A percentile compares a stretch with the other conserved stretches of the same genome.
Conservation (phyloP, 2,113 vertebrate species). For the Crotalus viridis region DNA sequence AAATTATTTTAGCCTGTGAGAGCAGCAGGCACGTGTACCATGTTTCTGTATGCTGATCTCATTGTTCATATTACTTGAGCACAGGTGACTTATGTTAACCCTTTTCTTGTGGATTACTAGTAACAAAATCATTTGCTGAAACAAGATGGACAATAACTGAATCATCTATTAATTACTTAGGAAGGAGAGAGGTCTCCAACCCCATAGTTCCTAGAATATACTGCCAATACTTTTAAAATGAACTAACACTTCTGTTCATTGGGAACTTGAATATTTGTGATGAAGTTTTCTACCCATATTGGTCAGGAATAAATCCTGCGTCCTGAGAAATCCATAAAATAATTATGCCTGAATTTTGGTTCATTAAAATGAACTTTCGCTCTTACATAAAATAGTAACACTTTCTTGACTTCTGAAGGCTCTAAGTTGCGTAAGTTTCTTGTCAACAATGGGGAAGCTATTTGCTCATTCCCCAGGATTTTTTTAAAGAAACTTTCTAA, state of each 20-base stretch:
- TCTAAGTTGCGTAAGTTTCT: background rate
- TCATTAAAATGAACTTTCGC: background rate
- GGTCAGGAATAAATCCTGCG: background rate
- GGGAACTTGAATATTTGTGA: background rate
- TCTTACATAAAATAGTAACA: background rate
- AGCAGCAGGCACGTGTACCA: background rate
- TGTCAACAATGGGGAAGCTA: background rate
- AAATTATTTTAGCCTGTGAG: slow-evolving; percentile 20
- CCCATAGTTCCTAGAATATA: background rate
- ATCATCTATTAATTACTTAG: background rate
- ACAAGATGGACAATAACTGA: background rate
- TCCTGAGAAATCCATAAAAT: background rate
- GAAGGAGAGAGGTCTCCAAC: background rate
- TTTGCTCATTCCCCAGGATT: background rate
- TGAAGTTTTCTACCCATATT: background rate
- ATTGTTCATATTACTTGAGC: background rate
- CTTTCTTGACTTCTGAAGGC: background rate
- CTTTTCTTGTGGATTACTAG: background rate
- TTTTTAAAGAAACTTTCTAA: background rate
- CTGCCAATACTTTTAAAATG: background rate
- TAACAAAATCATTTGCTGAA: background rate
- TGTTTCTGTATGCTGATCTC: background rate
- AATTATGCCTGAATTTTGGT: background rate
- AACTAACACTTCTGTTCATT: background rate
- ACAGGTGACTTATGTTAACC: background rate